Evolutionary conservation across 2,797 vertebrate species (phyloP), one percentile per base, ranked within the genome.

Genomic region (Channallabes apus): DNA sequence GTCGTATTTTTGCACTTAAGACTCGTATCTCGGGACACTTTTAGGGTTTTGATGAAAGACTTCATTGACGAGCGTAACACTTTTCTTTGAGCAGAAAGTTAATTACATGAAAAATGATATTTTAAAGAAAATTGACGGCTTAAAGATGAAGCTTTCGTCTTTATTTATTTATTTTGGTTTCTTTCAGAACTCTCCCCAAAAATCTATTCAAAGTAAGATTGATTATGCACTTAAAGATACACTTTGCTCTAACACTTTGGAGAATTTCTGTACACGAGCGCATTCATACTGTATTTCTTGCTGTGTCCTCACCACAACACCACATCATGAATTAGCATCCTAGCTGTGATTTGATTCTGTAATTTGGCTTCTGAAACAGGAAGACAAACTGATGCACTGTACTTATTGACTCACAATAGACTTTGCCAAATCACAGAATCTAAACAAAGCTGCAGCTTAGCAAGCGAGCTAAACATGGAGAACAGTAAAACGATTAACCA

Each of bases 1-100:
- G 94, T 93, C 94, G 93, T 94, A 93, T 93, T 73, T 82, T 87
- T 87, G 46, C 93, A 90, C 81, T 27, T 89, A 91, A 93, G 92
- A 83, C 90, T 93, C 90, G 90, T 92, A 91, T 92, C 90, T 92
- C 90, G 51, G 86, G 81, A 89, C 90, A 86, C 80, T 81, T 90
- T 91, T 88, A 90, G 86, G 86, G 86, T 56, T 62, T 59, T 93
- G 93, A 94, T 94, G 92, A 94, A 94, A 93, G 93, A 93, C 92
- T 92, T 92, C 41, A 86, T 90, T 93, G 94, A 94, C 93, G 92
- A 90, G 91, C 89, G 89, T 90, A 92, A 93, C 91, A 91, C 51
- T 89, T 56, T 86, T 69, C 85, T 79, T 79, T 76, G 78, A 69
- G n/a, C 20, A 38, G 80, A 24, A 82, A 82, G 51, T 71, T 82